Evolutionary conservation across 1,140 invertebrate species (phyloP), one percentile per base, ranked within the genome.

Genomic region (Drosophila hydei): DNA sequence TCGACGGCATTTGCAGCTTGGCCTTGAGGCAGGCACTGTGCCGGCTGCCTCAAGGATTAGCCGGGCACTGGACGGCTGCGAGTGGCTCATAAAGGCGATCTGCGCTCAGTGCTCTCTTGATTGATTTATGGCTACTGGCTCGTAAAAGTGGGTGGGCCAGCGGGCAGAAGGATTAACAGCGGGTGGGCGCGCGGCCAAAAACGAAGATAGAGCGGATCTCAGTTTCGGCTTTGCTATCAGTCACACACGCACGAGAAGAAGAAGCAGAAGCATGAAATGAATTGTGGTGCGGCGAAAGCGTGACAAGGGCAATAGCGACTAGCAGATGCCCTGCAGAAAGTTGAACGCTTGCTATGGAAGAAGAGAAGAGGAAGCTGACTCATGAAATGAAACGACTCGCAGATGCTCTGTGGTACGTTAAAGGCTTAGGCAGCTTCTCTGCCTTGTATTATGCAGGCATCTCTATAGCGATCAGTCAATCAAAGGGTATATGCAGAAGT

Each of bases 51-150:
- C 59, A 45, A 70, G 67, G 67, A 70, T 70, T 70, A 63, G 60
- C 43, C 25, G 42, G 14, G 33, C 33, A 19, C 36, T 38, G 33
- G 47, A 14, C 7, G 9, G 18, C 36, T 54, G 67, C 36, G 19
- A 43, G 27, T 51, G 21, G n/a, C n/a, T n/a, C n/a, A n/a, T n/a
- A n/a, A n/a, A n/a, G n/a, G 63, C 61, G 72, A 71, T 67, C 47
- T 67, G 72, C 50, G 76, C 50, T 59, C 59, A 21, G 52, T 61
- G 71, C 75, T 61, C 75, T 83, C n/a, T n/a, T n/a, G 79, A 83
- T 83, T 83, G 79, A 83, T 83, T 83, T 83, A 83, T 83, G 79
- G 64, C 59, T n/a, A n/a, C 60, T 59, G 33, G 52, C 69, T 72
- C 69, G 51, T 58, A 72, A 65, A 72, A 59, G 38, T 65, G 52